Evolutionary conservation across 2,797 vertebrate species (phyloP).

Genomic region (Melanotaenia nigrans): DNA sequence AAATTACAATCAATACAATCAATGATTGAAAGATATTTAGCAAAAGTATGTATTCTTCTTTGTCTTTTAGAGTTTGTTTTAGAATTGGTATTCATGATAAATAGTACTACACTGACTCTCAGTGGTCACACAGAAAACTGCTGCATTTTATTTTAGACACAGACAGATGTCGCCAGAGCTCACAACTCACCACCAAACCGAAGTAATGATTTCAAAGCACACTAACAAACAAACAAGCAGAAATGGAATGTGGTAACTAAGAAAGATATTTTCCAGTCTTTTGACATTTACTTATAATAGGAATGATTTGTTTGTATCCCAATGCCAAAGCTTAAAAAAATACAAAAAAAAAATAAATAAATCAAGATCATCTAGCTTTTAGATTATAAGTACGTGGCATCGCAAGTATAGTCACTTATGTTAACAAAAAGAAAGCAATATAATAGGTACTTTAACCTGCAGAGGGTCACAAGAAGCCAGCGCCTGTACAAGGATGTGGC

Average conservation of each 20-base stretch:
- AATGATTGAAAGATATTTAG: neutral
- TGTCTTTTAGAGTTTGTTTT: neutral
- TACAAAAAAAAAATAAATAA: neutral
- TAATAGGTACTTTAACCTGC: neutral
- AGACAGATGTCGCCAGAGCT: slow-evolving; percentile 41
- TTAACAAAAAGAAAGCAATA: neutral
- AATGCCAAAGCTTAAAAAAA: neutral
- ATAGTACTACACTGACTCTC: slow-evolving; percentile 36
- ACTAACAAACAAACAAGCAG: neutral
- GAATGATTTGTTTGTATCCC: neutral
- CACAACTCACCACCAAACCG: neutral
- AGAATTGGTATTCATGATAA: neutral
- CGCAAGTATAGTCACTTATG: neutral
- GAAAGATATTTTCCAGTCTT: neutral
- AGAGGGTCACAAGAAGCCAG: neutral
- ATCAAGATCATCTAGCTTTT: neutral
- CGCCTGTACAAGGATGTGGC: neutral
- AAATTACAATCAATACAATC: neutral
- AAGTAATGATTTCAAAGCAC: neutral
- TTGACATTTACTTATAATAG: neutral
- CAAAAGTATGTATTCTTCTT: neutral
- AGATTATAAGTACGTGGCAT: neutral
- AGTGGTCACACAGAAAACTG: slow-evolving; percentile 43
- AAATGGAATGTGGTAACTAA: neutral
- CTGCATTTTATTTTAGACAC: neutral